A percentile compares a stretch with the other conserved stretches of the same genome.
phyloP scores from a whole-genome alignment of 2,888 invertebrate genomes.

The Branchellion lobata region DNA sequence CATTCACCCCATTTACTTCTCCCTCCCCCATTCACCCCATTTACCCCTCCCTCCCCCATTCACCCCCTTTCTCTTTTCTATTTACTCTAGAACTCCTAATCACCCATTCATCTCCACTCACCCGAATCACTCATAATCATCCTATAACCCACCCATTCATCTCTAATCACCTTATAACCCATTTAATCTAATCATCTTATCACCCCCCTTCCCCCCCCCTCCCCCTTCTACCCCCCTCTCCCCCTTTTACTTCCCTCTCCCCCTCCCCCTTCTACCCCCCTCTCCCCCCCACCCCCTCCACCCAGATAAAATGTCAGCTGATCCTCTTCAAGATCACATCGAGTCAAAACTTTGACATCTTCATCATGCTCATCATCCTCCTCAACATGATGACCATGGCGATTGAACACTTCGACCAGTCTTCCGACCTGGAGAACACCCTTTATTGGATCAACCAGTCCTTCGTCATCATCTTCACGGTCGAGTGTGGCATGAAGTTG shows the following conservation, averaged over 20 bases:
- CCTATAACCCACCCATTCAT: too few relatives aligned
- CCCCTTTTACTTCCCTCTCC: background rate
- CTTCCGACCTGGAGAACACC: conserved; percentile 66
- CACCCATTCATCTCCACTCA: too few relatives aligned
- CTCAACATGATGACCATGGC: conserved; percentile 98
- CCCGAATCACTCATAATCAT: too few relatives aligned
- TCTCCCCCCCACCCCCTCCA: conserved; percentile 54
- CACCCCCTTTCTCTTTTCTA: too few relatives aligned
- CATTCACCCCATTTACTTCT: too few relatives aligned
- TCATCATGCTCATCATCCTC: conserved; percentile 97
- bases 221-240: background rate
- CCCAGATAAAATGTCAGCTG: conserved; percentile 92
- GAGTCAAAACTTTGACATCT: conserved; percentile 98
- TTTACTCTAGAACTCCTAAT: too few relatives aligned
- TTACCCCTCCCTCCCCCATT: too few relatives aligned
- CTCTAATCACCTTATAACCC: too few relatives aligned
- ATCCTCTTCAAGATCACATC: conserved; percentile 95
- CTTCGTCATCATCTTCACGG: conserved; percentile 97
- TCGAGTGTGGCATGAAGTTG: conserved; percentile 96
- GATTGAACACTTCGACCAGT: conserved; percentile 90
- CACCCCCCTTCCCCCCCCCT: too few relatives aligned
- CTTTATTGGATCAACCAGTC: conserved; percentile 91
- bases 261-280: background rate
- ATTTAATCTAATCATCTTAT: too few relatives aligned
- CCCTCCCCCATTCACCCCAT: too few relatives aligned